Evolutionary conservation across 1,140 invertebrate species (phyloP), one percentile per base, ranked within the genome.

Genomic region (Zaprionus inermis): DNA sequence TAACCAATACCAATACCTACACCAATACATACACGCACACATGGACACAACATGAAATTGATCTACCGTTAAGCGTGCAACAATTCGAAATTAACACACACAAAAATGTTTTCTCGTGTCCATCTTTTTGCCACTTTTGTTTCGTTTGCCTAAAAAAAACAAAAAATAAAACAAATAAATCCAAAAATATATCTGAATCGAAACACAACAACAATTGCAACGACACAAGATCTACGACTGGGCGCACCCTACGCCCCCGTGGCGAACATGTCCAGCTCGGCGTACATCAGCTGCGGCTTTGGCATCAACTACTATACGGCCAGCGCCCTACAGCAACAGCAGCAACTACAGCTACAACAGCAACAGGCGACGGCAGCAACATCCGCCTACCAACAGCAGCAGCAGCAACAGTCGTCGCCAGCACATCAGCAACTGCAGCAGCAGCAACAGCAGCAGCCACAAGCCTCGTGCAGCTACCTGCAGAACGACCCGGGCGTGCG

Each of bases 401-500:
- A 24, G 51, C 67, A 71, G 54, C 78, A 72, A 52, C 76, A 56
- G 54, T 32, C 64, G 20, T 74, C 60, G 74, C 44, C 83, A 61
- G 36, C 78, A 54, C 69, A 49, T 67, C 57, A 69, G 63, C 5
- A 73, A 72, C 67, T 54, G 49, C 69, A 60, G 46, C 54, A 44
- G 28, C 18, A 41, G 52, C 1, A 68, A 38, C 72, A 69, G 51
- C 36, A 76, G 36, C 68, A 63, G 55, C 66, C 65, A 52, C 63
- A 66, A 44, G 46, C 63, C 6, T 34, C 60, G 1, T 44, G 56
- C 56, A 68, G 51, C 57, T 81, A 81, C 63, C 34, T 56, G 34
- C 66, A 68, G 6, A 89, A 63, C 92, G 93, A 93, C 94, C 94
- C 95, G 86, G 88, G 92, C 36, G 84, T 95, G 92, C 93, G 95